Percentiles rank a stretch among this genome's conserved stretches.
These are phyloP conservation scores for Philantomba maxwellii DNA, from an alignment of 2,113 vertebrate genomes.

Conservation along the genomic window DNA sequence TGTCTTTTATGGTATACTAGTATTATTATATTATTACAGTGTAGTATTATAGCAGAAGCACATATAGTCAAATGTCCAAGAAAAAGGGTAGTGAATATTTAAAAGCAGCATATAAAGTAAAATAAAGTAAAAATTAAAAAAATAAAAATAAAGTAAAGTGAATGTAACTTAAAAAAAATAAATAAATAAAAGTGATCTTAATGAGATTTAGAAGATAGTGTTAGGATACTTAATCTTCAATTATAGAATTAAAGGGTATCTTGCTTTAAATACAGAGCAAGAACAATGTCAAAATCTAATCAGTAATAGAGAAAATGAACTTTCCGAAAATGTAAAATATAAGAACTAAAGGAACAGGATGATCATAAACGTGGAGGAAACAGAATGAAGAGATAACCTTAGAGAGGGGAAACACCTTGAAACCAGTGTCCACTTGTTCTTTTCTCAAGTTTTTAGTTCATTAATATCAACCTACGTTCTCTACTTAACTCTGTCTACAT, in stretches of 20 bases:
- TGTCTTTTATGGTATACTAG: neutral
- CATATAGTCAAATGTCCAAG: neutral
- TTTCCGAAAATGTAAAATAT: neutral
- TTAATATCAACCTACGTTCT: neutral
- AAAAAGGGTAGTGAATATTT: neutral
- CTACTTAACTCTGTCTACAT: neutral
- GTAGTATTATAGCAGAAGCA: neutral
- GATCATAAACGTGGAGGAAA: neutral
- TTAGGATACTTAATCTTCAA: neutral
- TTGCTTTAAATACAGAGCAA: neutral
- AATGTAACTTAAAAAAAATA: too few relatives aligned
- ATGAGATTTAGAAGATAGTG: neutral
- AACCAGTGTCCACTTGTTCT: neutral
- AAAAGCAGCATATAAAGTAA: neutral
- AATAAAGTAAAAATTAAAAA: too few relatives aligned
- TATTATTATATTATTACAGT: neutral
- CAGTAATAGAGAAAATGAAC: neutral
- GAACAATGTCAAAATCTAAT: neutral
- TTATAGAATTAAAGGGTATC: neutral
- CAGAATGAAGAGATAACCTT: neutral
- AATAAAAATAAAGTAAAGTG: too few relatives aligned
- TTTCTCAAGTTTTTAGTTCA: neutral
- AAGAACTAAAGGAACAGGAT: neutral
- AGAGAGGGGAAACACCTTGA: neutral
- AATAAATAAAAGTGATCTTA: neutral